Evolutionary conservation across 2,113 vertebrate genomes (phyloP), one percentile per base, ranked within the genome.

Genomic region (Gasterosteus nipponicus): DNA sequence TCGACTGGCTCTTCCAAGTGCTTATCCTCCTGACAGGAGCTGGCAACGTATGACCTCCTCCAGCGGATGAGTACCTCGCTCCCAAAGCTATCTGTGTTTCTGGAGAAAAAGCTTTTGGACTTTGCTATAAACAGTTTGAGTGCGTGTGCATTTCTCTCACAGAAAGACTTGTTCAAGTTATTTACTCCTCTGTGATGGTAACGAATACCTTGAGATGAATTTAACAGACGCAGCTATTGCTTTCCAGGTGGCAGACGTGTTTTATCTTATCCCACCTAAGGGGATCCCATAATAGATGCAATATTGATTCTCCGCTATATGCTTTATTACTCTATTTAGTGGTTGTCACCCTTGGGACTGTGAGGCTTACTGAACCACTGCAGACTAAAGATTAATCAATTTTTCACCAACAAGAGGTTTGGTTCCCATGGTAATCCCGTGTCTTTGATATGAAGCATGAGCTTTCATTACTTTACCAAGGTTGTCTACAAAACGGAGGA

Each of bases 21-120:
- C 62, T 66, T 53, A 54, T 82, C 71, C 67, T 83, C 72, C 76
- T 86, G 79, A 86, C 85, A 73, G 72, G 47, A 64, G 29, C 72
- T 81, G 72, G 62, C 35, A 67, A 29, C 71, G 66, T 35, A 64
- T 46, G 73, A 83, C 73, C 72, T 73, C 73, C 75, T 79, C 69
- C 54, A n/a, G 56, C 0, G 26, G 73, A 75, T 77, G 60, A 68
- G 73, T 61, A 22, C 31, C 73, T 7, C 9, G 33, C 62, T 81
- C 64, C 61, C 16, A 4, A 56, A 41, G 70, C 68, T 62, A 60
- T 26, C 2, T 54, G 39, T 73, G 51, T 76, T 60, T 84, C 54
- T 58, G 63, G 67, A 58, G 70, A 41, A 51, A 69, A 73, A 78
- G 64, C 22, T 35, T 10, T 29, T 35, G 75, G 69, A 66, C 63